These are phyloP conservation scores for Drosophila histrio DNA, from an alignment of 2,888 invertebrate genomes.

Conservation along the genomic window DNA sequence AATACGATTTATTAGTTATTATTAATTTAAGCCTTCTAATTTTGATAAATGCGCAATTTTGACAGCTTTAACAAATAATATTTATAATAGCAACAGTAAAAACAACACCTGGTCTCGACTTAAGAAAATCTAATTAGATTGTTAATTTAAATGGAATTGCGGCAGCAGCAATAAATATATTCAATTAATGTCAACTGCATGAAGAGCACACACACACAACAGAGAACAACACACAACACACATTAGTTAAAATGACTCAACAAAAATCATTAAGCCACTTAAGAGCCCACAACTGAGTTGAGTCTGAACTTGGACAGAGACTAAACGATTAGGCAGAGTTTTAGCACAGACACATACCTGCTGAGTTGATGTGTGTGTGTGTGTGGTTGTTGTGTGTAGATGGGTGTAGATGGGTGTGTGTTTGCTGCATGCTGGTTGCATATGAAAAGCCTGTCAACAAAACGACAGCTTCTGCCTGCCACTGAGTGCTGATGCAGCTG, in stretches of 20 bases:
- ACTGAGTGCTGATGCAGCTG: constrained; percentile 25
- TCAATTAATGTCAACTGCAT: constrained; percentile 70
- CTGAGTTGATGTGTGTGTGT: constrained; percentile 11
- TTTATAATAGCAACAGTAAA: background rate
- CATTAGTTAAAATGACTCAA: constrained; percentile 56
- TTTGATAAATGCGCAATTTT: constrained; percentile 11
- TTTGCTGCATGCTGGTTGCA: constrained; percentile 21
- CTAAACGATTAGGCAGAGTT: constrained; percentile 39
- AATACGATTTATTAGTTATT: background rate
- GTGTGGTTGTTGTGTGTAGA: background rate
- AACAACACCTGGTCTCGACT: constrained; percentile 24
- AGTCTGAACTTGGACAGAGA: constrained; percentile 14
- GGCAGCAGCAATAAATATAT: constrained; percentile 57
- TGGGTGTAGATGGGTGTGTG: constrained; percentile 1
- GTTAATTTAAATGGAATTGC: constrained; percentile 55
- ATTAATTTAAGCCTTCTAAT: constrained; percentile 9
- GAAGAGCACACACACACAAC: constrained; percentile 9
- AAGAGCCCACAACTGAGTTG: constrained; percentile 39
- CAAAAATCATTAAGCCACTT: constrained; percentile 76
- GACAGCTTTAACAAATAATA: constrained; percentile 10
- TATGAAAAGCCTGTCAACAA: constrained; percentile 61
- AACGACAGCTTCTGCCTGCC: constrained; percentile 26
- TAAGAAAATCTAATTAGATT: constrained; percentile 58
- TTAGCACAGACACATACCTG: constrained; percentile 25
- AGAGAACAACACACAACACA: constrained; percentile 9